Percentiles rank a stretch among this genome's conserved stretches.
Evolutionary conservation across 64 coral and sea anemone species (phyloP).

Genomic region (Stichodactyla helianthus): DNA sequence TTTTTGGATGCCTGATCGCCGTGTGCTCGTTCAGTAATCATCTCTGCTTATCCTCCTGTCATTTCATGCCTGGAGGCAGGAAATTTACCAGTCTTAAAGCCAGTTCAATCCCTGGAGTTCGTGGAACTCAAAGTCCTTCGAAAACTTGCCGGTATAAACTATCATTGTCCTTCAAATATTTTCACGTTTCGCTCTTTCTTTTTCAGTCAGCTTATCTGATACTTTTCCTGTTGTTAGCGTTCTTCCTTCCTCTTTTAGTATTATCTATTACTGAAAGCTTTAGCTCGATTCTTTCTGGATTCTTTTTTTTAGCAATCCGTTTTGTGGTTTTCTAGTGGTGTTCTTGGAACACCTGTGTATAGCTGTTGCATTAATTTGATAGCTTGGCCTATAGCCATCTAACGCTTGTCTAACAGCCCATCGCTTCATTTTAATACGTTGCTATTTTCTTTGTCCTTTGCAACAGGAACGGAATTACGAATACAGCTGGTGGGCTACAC

Average conservation of each 20-base stretch:
- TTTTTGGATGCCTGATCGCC: neutral
- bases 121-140: slow-evolving; percentile 46
- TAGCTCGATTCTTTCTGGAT: neutral
- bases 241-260: neutral
- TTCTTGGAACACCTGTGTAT: neutral
- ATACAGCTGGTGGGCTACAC: slow-evolving; percentile 43
- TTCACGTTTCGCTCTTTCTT: neutral
- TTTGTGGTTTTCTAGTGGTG: neutral
- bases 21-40: slow-evolving; percentile 7
- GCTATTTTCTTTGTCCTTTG: slow-evolving; percentile 10
- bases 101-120: slow-evolving; percentile 48
- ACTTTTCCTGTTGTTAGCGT: neutral
- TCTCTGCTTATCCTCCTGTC: slow-evolving; percentile 12
- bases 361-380: neutral
- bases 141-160: slow-evolving; percentile 52
- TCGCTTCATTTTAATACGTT: neutral
- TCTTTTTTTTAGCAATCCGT: neutral
- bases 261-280: neutral
- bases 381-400: slow-evolving; percentile 1
- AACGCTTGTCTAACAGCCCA: neutral
- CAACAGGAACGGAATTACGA: slow-evolving; percentile 63
- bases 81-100: slow-evolving; percentile 84
- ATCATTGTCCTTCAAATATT: neutral
- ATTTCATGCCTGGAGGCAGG: slow-evolving; percentile 96
- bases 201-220: neutral